These are phyloP conservation scores for Melanchra persicariae DNA, from an alignment of 2,888 invertebrate species.

Conservation along the genomic window DNA sequence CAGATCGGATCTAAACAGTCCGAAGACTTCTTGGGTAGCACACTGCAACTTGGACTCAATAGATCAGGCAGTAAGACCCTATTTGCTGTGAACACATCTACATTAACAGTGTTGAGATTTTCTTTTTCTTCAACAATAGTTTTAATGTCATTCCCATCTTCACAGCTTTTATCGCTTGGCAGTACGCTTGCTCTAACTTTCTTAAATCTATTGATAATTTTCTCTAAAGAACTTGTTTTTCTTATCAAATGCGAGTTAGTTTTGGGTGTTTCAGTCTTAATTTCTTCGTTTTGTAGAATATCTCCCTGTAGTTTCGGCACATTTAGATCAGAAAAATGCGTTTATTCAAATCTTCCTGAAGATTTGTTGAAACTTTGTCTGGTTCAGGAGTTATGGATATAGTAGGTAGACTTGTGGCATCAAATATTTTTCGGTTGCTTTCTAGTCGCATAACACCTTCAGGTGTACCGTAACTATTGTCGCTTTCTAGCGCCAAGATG, in stretches of 20 bases:
- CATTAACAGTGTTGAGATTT: conserved; percentile 72
- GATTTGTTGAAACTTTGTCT: conserved; percentile 59
- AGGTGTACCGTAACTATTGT: conserved; percentile 75
- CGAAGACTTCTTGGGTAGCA: conserved; percentile 62
- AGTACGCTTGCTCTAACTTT: conserved; percentile 79
- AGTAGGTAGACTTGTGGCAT: conserved; percentile 69
- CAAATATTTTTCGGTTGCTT: conserved; percentile 66
- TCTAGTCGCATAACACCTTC: conserved; percentile 63
- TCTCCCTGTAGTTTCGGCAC: conserved; percentile 55
- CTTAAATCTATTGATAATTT: conserved; percentile 86
- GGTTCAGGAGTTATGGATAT: conserved; percentile 68
- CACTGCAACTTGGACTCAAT: conserved; percentile 83
- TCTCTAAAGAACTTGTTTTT: conserved; percentile 85
- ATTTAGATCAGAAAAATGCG: conserved; percentile 51
- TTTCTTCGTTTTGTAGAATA: conserved; percentile 58
- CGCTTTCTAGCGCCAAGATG: conserved; percentile 76
- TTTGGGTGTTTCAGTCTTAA: conserved; percentile 80
- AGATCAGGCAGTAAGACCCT: conserved; percentile 83
- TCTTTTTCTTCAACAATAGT: conserved; percentile 84
- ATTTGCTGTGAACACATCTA: conserved; percentile 75
- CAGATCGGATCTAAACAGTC: conserved; percentile 73
- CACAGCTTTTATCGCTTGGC: conserved; percentile 61
- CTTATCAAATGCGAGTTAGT: conserved; percentile 72
- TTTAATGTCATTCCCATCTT: conserved; percentile 73
- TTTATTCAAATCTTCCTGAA: conserved; percentile 44